Conservation (phyloP, 2,113 vertebrate species). For the Cebus imitator region DNA sequence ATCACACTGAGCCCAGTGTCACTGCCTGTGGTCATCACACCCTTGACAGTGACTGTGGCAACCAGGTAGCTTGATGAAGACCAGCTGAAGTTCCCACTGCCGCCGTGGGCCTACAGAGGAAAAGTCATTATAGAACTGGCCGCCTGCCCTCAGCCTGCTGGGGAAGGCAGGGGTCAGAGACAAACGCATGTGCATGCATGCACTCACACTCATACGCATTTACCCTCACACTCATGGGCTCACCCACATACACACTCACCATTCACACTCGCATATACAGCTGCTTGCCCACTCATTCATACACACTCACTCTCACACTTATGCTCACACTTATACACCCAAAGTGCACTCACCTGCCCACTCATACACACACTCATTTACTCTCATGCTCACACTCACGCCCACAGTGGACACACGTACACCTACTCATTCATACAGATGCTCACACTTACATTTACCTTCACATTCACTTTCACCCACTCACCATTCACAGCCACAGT, state of each 20-base stretch:
- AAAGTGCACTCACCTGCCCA: not conserved
- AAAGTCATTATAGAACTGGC: not conserved
- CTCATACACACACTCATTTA: not conserved
- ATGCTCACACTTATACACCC: not conserved
- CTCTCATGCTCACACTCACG: not conserved
- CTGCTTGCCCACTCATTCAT: not conserved
- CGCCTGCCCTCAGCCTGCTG: too few relatives aligned
- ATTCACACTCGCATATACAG: not conserved
- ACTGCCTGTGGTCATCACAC: slow-evolving; percentile 92
- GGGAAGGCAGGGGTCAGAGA: not conserved
- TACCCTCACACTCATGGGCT: not conserved
- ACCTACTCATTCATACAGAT: not conserved
- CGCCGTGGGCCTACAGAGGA: slow-evolving; percentile 88
- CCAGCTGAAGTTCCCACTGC: slow-evolving; percentile 98
- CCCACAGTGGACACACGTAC: not conserved
- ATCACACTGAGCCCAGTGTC: slow-evolving; percentile 91
- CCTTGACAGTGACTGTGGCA: slow-evolving; percentile 94
- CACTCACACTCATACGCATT: not conserved
- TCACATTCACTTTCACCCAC: not conserved
- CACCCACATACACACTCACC: not conserved
- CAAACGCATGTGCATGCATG: rapidly evolving
- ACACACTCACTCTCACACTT: not conserved
- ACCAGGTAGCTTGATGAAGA: slow-evolving; percentile 90
- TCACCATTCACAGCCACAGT: not conserved
- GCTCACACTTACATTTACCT: not conserved